phyloP scores from a whole-genome alignment of 37 sponge, comb jelly and placozoan genomes.

The Geodia barretti region DNA sequence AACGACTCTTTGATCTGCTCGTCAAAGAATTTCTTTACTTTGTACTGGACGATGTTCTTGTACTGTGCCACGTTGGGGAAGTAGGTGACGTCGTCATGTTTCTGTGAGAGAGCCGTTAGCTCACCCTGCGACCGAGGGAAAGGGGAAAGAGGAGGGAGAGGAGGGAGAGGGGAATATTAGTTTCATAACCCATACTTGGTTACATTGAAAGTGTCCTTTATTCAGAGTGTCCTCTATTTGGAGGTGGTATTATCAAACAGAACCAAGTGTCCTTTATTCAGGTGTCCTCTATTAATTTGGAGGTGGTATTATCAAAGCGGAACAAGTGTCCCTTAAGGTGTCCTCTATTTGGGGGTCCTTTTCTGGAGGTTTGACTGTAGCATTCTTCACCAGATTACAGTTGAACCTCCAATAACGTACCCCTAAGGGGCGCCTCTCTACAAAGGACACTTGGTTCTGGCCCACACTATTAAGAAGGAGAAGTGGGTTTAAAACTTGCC shows the following conservation, averaged over 20 bases:
- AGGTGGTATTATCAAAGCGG: too few species aligned
- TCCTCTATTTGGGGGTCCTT: too few species aligned
- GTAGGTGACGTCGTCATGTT: slow-evolving; percentile 41
- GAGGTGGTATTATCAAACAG: too few species aligned
- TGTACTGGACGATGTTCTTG: slow-evolving; percentile 47
- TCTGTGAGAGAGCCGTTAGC: slow-evolving; percentile 67
- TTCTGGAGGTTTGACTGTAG: too few species aligned
- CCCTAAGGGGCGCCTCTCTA: too few species aligned
- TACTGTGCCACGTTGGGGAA: slow-evolving; percentile 54
- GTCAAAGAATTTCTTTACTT: slow-evolving; percentile 54
- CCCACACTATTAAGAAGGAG: not conserved
- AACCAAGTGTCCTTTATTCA: too few species aligned
- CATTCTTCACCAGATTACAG: too few species aligned
- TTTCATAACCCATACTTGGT: too few species aligned
- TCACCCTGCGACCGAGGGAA: slow-evolving; percentile 27
- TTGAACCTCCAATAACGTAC: too few species aligned
- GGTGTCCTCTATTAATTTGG: too few species aligned
- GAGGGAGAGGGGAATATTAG: not conserved
- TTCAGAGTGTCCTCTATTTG: not conserved
- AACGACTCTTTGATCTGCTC: slow-evolving; percentile 37
- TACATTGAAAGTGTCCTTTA: not conserved
- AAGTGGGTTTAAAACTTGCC: slow-evolving; percentile 26
- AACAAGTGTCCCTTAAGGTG: too few species aligned
- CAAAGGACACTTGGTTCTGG: too few species aligned
- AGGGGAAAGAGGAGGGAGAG: not conserved